Conservation (phyloP, 2,797 vertebrate genomes). For the Squalus acanthias region DNA sequence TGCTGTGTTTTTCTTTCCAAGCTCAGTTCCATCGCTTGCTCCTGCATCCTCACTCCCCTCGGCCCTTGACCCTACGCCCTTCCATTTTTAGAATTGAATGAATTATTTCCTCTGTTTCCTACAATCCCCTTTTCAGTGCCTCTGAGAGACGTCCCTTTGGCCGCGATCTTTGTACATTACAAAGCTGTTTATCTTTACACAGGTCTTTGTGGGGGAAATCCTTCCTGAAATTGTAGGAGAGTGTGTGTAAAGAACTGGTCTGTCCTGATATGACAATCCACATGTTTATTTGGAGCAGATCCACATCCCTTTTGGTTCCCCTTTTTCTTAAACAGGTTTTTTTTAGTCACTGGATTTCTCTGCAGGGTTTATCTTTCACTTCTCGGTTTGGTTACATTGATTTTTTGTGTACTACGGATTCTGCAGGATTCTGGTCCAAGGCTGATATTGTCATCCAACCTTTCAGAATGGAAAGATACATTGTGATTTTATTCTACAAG, state of each 20-base stretch:
- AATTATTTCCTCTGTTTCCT: not conserved
- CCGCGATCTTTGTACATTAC: not conserved
- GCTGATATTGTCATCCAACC: not conserved
- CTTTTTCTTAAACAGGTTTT: not conserved
- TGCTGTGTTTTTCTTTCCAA: not conserved
- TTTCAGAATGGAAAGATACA: not conserved
- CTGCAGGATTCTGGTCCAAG: not conserved
- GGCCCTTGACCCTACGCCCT: not conserved
- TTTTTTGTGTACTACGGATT: too few species aligned
- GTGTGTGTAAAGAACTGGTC: not conserved
- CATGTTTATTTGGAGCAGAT: not conserved
- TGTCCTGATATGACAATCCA: not conserved
- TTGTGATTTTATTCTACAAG: too few species aligned
- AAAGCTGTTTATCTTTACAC: not conserved
- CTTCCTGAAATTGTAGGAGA: not conserved
- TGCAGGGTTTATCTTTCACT: not conserved
- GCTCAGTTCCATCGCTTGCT: not conserved
- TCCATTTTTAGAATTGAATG: conserved; percentile 2
- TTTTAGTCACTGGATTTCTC: not conserved
- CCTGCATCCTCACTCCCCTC: not conserved
- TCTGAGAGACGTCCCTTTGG: not conserved
- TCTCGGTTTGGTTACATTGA: too few species aligned
- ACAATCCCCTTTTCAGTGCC: not conserved
- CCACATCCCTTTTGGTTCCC: not conserved
- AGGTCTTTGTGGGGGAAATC: not conserved